phyloP scores from a whole-genome alignment of 2,113 vertebrate genomes.

The Nothobranchius furzeri region DNA sequence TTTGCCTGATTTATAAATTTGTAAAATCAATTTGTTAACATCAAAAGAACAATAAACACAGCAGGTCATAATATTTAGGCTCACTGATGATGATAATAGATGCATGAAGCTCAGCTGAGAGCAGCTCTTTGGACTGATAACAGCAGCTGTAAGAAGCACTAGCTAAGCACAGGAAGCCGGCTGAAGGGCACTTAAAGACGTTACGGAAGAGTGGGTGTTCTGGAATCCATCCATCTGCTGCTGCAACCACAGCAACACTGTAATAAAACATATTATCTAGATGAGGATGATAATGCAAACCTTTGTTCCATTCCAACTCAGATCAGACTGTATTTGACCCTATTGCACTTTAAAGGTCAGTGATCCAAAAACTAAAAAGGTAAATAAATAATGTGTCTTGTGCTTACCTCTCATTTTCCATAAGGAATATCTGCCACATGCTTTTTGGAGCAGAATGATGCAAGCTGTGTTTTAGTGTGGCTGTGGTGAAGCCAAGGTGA shows the following conservation, averaged over 20 bases:
- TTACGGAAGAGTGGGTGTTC: conserved; percentile 30
- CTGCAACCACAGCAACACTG: background rate
- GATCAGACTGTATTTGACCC: conserved; percentile 18
- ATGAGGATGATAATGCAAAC: background rate
- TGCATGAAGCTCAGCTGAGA: conserved; percentile 42
- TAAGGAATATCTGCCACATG: conserved; percentile 40
- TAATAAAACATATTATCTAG: too few relatives aligned
- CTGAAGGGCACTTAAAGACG: conserved; percentile 37
- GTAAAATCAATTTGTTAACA: too few relatives aligned
- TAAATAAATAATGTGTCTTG: conserved; percentile 60
- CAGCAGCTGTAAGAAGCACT: conserved; percentile 34
- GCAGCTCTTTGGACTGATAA: conserved; percentile 38
- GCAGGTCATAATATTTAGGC: conserved; percentile 9
- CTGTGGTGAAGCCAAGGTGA: conserved; percentile 7
- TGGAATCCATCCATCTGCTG: conserved; percentile 28
- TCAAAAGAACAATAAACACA: background rate
- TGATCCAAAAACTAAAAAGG: conserved; percentile 2
- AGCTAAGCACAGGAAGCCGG: conserved; percentile 27
- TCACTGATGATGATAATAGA: conserved; percentile 28
- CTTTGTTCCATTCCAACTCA: conserved; percentile 20
- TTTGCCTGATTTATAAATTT: too few relatives aligned
- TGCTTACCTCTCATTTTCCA: conserved; percentile 30
- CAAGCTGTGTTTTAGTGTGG: too few relatives aligned
- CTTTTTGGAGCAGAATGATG: conserved; percentile 67
- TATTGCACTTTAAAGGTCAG: conserved; percentile 19